Evolutionary conservation across 2,797 vertebrate genomes (phyloP), one percentile per base, ranked within the genome.

Genomic region (Siniperca obscura): DNA sequence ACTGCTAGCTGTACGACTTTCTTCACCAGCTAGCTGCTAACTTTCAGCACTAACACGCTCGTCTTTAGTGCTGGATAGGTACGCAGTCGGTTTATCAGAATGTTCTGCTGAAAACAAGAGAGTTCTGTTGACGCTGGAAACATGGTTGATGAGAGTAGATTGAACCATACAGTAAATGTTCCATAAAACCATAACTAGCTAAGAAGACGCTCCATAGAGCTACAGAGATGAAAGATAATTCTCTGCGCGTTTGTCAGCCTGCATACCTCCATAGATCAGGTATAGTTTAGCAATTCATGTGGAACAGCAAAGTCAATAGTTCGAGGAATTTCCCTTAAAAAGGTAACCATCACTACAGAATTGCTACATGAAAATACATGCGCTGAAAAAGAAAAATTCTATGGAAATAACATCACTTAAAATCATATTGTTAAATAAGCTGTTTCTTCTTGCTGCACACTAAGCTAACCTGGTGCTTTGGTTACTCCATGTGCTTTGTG

Each of bases 381-480:
- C 17, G 11, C 60, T 74, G 16, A 60, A 67, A 22, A 30, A 52
- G 22, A 68, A 10, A 3, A 14, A 55, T 34, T 52, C 1, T 6
- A 27, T n/a, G 7, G 11, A 69, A 36, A 19, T 38, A 12, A 25
- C 25, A 34, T 14, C 30, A 56, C 42, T 53, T 40, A 1, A 72
- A 59, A 27, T 59, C 6, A 36, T 46, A 48, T 53, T 66, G 34
- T 62, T 25, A 17, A 30, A 50, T 21, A 50, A 79, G 6, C 55
- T 3, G 2, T 12, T 14, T 38, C 16, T 40, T 48, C 42, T 27
- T 55, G 25, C 17, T 4, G 1, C 42, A 76, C 36, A 60, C 30
- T 7, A 25, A 64, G 34, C 27, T 70, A 67, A 78, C 27, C 44
- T 65, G 59, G 57, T 81, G 76, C 66, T 89, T 76, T 77, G 38